Conservation (phyloP, 2,797 vertebrate species). For the Eulemur albifrons region DNA sequence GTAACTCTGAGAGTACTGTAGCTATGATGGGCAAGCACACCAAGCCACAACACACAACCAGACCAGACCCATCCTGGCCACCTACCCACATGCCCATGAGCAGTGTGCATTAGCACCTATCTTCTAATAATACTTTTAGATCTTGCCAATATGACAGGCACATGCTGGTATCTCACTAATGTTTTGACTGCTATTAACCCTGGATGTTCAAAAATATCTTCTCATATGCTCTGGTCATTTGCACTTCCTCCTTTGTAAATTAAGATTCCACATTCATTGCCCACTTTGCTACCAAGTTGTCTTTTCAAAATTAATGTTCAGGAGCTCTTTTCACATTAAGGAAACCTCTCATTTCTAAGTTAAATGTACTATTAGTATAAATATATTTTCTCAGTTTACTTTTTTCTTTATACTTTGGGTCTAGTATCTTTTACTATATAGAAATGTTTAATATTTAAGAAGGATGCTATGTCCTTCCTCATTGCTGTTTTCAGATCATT, state of each 20-base stretch:
- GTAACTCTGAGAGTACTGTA: neutral
- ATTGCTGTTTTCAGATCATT: neutral
- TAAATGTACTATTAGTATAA: neutral
- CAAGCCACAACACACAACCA: neutral
- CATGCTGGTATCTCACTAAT: neutral
- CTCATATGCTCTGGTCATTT: neutral
- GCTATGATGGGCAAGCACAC: neutral
- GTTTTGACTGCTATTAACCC: neutral
- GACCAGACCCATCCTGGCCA: neutral
- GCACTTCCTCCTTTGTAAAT: slow-evolving; percentile 13
- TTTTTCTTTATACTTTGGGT: slow-evolving; percentile 21
- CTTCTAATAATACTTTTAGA: neutral
- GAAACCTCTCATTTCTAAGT: neutral
- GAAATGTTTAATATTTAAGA: slow-evolving; percentile 21
- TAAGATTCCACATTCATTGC: slow-evolving; percentile 13
- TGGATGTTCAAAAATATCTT: neutral
- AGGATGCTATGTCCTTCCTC: neutral
- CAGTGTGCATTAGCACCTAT: neutral
- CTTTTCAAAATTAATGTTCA: slow-evolving; percentile 23
- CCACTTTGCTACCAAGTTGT: neutral
- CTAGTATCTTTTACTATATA: neutral
- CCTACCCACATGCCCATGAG: neutral
- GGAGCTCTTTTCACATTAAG: slow-evolving; percentile 12
- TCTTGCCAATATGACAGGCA: neutral
- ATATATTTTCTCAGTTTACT: neutral